Conservation (phyloP, 1,140 invertebrate species). For the Cepaea nemoralis region DNA sequence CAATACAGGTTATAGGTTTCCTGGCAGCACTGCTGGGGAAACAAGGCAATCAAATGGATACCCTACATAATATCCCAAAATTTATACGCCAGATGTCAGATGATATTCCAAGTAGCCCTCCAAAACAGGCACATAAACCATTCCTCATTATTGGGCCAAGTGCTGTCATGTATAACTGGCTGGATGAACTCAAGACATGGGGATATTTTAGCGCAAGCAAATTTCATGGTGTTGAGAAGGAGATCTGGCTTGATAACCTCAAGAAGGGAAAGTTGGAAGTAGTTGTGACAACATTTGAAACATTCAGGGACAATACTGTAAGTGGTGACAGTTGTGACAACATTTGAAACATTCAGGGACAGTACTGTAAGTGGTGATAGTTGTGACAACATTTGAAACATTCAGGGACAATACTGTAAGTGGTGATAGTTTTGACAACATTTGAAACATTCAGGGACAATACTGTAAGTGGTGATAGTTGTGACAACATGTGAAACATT, state of each 20-base stretch:
- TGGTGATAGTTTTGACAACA: too few relatives aligned
- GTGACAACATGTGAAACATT: too few relatives aligned
- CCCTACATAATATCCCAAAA: constrained; percentile 57
- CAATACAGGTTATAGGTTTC: constrained; percentile 70
- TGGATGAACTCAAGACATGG: constrained; percentile 69
- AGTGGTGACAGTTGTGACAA: too few relatives aligned
- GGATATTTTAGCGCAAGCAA: constrained; percentile 68
- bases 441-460: constrained; percentile 70
- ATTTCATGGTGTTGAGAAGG: constrained; percentile 66
- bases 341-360: too few relatives aligned
- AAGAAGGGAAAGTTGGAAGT: constrained; percentile 65
- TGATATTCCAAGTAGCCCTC: constrained; percentile 3
- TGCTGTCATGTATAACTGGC: constrained; percentile 69
- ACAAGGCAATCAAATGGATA: constrained; percentile 62
- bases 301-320: too few relatives aligned
- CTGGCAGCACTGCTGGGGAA: constrained; percentile 66
- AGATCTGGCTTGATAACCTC: constrained; percentile 56
- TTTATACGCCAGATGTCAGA: constrained; percentile 68
- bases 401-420: too few relatives aligned
- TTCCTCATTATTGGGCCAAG: constrained; percentile 69
- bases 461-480: constrained; percentile 61
- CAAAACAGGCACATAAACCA: constrained; percentile 35
- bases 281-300: constrained; percentile 68
- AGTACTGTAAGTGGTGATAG: too few relatives aligned
- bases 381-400: too few relatives aligned